Evolutionary conservation across 2,113 vertebrate genomes (phyloP), one percentile per base, ranked within the genome.

Genomic region (Enhydra lutris): DNA sequence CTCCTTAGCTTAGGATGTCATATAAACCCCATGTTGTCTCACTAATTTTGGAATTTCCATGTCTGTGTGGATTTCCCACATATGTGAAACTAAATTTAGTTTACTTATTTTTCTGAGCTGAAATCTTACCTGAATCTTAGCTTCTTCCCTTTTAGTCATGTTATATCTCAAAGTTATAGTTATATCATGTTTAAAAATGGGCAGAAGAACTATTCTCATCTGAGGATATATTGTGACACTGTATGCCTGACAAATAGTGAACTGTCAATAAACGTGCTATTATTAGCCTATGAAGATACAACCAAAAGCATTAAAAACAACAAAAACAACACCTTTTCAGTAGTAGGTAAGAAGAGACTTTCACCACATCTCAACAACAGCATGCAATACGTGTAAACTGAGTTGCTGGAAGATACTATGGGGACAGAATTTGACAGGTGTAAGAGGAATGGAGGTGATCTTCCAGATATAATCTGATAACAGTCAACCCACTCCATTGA

Each of bases 111-210:
- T 95, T 94, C 76, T 85, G 23, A 61, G 23, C 1, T 61, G 59
- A 61, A 61, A 26, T 61, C 24, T 61, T 61, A 61, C 24, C 59
- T 85, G 42, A 76, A 83, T 90, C 52, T 76, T 73, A 89, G 14
- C 18, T 93, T 76, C n/a, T 87, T 91, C 8, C 34, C 24, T 71
- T 69, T 63, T 93, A 89, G 17, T 67, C 14, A 13, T 21, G 8
- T 57, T 83, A 73, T 47, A 7, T 85, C 34, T 57, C 73, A 67
- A 87, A 69, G 55, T 86, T 85, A 76, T 8, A 90, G 20, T 67
- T 89, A 89, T 39, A 4, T 97, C 52, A 83, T 79, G 79, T 63
- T 63, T 82, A 92, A 92, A 91, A 92, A 67, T 67, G 65, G 31
- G 65, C 65, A 67, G 26, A 13, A 67, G 15, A 97, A 4, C 3